Evolutionary conservation across 2,888 invertebrate genomes (phyloP), one percentile per base, ranked within the genome.

Genomic region (Clepsis dumicolana): DNA sequence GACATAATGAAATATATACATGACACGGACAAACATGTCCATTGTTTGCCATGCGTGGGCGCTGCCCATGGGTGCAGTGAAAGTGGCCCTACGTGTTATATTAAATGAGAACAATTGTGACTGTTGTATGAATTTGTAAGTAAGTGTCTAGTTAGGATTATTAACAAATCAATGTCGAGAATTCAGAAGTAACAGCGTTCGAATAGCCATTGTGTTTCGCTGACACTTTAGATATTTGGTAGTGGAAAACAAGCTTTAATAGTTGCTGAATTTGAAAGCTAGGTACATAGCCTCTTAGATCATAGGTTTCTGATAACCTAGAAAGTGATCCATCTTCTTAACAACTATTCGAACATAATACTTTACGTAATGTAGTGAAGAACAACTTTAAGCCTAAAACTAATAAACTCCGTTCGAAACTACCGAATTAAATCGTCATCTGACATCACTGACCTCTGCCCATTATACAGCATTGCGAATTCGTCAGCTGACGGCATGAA

Each of bases 401-500:
- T n/a, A 21, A 10, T 61, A 16, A 44, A 53, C 21, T 5, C 21
- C 18, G 25, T 7, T 21, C 27, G 25, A 41, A 25, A 24, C 25
- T 4, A 18, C 32, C 4, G 18, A 41, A 63, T 66, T 35, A 54
- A 60, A 25, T 53, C 32, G 41, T 14, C 44, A 27, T 24, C n/a
- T 52, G 18, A 56, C 60, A 65, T 24, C 52, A 56, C 61, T 62
- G 70, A 70, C 54, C 68, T 61, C n/a, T 24, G 53, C 41, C 44
- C 21, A 48, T n/a, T 41, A 70, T 71, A 70, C 52, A 50, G 64
- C 35, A 64, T 71, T 73, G 72, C 71, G 65, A 71, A 73, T 76
- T 72, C 75, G 74, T 73, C 75, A 77, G 73, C 69, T 76, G 74
- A 73, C 70, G 77, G 82, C 83, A 77, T 75, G 73, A 80, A 85